Evolutionary conservation across 2,888 invertebrate species (phyloP).

Genomic region (Alloplasta piceator): DNA sequence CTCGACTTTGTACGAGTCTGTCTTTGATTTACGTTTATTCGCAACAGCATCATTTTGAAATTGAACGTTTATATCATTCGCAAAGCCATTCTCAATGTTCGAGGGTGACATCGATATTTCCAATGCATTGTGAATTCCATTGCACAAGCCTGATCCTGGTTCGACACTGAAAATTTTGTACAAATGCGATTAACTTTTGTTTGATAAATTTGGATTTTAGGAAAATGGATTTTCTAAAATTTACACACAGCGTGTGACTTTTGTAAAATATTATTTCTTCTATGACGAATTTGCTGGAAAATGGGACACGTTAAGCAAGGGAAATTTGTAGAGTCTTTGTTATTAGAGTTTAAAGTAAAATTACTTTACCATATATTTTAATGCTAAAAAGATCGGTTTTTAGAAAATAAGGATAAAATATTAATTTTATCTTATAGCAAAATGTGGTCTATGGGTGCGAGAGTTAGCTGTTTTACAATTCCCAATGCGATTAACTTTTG

Average conservation of each 20-base stretch:
- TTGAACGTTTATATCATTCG: background rate
- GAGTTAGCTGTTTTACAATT: too few species aligned
- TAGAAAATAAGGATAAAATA: too few species aligned
- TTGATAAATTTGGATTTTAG: background rate
- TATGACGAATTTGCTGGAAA: background rate
- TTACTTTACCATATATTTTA: too few species aligned
- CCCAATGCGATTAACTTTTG: background rate
- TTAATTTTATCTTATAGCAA: too few species aligned
- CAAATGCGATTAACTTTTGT: background rate
- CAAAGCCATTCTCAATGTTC: background rate
- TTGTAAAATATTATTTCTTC: background rate
- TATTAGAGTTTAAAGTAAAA: background rate
- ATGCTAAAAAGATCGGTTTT: too few species aligned
- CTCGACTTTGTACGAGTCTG: background rate
- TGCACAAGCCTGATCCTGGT: slow-evolving; percentile 43
- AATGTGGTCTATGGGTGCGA: too few species aligned
- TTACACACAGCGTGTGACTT: background rate
- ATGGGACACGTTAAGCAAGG: too few species aligned
- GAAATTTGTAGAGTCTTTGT: background rate
- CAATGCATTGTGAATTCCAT: background rate
- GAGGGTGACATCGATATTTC: slow-evolving; percentile 1
- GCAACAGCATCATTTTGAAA: background rate
- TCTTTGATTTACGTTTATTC: background rate
- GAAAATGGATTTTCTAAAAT: background rate
- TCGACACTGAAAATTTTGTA: slow-evolving; percentile 42